These are phyloP conservation scores for Chloropsis cyanopogon DNA, from an alignment of 2,113 vertebrate genomes.

Conservation along the genomic window DNA sequence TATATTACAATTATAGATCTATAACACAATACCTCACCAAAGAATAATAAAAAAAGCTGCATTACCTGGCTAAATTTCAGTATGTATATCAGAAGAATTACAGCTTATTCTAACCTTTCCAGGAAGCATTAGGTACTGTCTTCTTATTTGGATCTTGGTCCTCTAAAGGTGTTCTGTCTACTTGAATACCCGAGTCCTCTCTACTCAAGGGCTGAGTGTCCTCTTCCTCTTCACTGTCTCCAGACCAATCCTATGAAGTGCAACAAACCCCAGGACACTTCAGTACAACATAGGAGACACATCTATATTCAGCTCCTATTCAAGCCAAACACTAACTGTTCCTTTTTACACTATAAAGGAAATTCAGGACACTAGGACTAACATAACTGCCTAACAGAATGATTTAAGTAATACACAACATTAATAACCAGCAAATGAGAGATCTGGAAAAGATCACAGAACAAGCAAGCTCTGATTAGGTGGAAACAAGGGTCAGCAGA, in stretches of 20 bases:
- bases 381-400: background rate
- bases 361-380: background rate
- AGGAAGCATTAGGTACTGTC: conserved; percentile 61
- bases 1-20: background rate
- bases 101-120: conserved; percentile 72
- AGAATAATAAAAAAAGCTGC: background rate
- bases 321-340: background rate
- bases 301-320: background rate
- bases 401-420: background rate
- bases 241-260: conserved; percentile 86
- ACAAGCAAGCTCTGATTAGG: background rate
- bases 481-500: background rate
- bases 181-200: conserved; percentile 95
- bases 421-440: background rate
- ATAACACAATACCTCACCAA: background rate
- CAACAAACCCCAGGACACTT: background rate
- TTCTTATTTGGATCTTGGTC: conserved; percentile 85
- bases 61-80: background rate
- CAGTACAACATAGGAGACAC: background rate
- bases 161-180: conserved; percentile 91
- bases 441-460: background rate
- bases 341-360: background rate
- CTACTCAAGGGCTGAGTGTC: conserved; percentile 88
- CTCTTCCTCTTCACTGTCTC: conserved; percentile 89
- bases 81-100: background rate